A percentile compares a stretch with the other conserved stretches of the same genome.
phyloP scores from a whole-genome alignment of 2,797 vertebrate genomes.

The Presbytis comata region DNA sequence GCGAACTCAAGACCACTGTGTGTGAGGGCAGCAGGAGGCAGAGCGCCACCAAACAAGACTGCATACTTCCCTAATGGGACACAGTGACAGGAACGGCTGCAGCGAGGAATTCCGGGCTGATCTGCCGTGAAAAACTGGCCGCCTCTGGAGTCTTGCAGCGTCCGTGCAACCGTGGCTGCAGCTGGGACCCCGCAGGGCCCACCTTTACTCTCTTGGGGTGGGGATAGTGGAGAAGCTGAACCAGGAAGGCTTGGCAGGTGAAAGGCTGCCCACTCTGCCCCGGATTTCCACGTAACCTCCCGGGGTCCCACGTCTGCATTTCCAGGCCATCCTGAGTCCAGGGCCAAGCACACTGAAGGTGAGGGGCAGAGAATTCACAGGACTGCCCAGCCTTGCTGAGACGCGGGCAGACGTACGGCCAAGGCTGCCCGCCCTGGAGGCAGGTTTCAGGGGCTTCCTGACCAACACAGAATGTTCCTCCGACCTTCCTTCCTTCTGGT shows the following conservation, averaged over 20 bases:
- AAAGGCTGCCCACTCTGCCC: neutral
- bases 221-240: neutral
- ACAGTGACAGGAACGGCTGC: slow-evolving; percentile 15
- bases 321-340: rapidly evolving
- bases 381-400: neutral
- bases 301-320: rapidly evolving
- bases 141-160: neutral
- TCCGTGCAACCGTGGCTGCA: neutral
- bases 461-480: rapidly evolving
- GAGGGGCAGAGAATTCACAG: rapidly evolving
- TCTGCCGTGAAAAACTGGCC: neutral
- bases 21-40: neutral
- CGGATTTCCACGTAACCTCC: rapidly evolving
- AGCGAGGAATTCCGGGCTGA: neutral
- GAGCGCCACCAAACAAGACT: neutral
- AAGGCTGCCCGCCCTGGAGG: rapidly evolving
- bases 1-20: neutral
- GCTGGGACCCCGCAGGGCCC: neutral
- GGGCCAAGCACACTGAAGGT: rapidly evolving
- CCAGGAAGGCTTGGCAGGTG: neutral
- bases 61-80: neutral
- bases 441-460: neutral
- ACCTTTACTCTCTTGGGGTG: neutral
- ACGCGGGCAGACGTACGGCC: rapidly evolving
- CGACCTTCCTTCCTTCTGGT: neutral